Conservation (phyloP, 2,797 vertebrate genomes). For the Octomys mimax region DNA sequence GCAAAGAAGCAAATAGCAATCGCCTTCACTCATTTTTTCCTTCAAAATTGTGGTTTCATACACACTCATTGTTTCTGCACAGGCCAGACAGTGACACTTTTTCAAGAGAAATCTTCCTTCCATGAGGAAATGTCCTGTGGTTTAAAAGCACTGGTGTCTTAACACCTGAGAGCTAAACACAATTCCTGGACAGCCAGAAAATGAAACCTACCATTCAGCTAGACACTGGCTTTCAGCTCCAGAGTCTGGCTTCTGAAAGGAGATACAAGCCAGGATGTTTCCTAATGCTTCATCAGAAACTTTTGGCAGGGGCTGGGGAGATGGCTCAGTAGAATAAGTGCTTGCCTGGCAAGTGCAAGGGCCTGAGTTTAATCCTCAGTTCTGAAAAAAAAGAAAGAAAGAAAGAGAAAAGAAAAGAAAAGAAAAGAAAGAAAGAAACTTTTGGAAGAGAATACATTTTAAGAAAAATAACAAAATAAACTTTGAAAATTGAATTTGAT, state of each 20-base stretch:
- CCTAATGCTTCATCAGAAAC: background rate
- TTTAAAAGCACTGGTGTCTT: background rate
- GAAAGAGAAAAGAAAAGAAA: too few relatives aligned
- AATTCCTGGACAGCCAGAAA: slow-evolving; percentile 3
- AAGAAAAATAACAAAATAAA: slow-evolving; percentile 7
- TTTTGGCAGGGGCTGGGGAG: background rate
- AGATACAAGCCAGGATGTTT: background rate
- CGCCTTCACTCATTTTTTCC: background rate
- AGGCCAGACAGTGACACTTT: slow-evolving; percentile 33
- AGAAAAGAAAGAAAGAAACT: background rate
- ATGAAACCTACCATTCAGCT: background rate
- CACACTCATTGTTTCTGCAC: slow-evolving; percentile 21
- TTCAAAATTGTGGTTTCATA: slow-evolving; percentile 42
- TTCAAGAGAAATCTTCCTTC: background rate
- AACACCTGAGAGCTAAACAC: background rate
- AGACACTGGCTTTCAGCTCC: background rate
- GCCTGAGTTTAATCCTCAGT: too few relatives aligned
- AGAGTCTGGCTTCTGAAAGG: background rate
- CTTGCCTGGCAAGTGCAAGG: too few relatives aligned
- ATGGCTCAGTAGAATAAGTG: too few relatives aligned
- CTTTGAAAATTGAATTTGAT: slow-evolving; percentile 21
- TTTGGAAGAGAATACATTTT: background rate
- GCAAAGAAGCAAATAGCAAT: slow-evolving; percentile 32
- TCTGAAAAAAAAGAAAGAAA: too few relatives aligned
- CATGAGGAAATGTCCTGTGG: background rate